These are phyloP conservation scores for Peromyscus maniculatus DNA, from an alignment of 2,113 vertebrate species.

Conservation along the genomic window DNA sequence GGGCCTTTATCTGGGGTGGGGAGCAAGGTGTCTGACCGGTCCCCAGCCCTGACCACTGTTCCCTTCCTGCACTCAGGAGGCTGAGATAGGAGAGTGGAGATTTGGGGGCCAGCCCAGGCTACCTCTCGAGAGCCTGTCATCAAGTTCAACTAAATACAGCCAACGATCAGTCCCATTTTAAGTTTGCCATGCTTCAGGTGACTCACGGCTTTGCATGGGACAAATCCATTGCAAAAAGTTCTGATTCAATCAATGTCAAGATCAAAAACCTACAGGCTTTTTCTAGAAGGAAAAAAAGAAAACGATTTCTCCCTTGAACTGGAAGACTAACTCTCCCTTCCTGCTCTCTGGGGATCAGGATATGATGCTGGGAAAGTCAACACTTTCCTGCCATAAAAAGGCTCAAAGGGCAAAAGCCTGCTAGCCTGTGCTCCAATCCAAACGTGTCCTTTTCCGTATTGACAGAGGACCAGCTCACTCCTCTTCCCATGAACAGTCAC, in stretches of 20 bases:
- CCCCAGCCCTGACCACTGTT: background rate
- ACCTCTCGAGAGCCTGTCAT: background rate
- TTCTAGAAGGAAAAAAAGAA: background rate
- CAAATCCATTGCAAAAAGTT: too few relatives aligned
- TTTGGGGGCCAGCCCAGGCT: background rate
- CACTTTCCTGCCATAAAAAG: slow-evolving; percentile 60
- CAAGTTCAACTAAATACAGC: background rate
- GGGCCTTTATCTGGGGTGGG: background rate
- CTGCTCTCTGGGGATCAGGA: slow-evolving; percentile 7
- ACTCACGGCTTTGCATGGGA: background rate
- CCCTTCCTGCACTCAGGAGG: background rate
- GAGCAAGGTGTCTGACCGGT: background rate
- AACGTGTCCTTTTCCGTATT: slow-evolving; percentile 41
- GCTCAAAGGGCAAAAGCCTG: slow-evolving; percentile 53
- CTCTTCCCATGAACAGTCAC: background rate
- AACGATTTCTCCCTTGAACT: slow-evolving; percentile 12
- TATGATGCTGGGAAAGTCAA: background rate
- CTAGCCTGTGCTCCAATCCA: background rate
- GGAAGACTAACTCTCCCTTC: background rate
- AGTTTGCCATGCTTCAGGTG: background rate
- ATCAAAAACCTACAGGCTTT: background rate
- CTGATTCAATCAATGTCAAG: background rate
- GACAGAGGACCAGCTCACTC: background rate
- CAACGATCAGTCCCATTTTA: background rate
- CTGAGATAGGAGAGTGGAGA: background rate